Evolutionary conservation across 2,888 invertebrate genomes (phyloP).

Genomic region (Amaurobius ferox): DNA sequence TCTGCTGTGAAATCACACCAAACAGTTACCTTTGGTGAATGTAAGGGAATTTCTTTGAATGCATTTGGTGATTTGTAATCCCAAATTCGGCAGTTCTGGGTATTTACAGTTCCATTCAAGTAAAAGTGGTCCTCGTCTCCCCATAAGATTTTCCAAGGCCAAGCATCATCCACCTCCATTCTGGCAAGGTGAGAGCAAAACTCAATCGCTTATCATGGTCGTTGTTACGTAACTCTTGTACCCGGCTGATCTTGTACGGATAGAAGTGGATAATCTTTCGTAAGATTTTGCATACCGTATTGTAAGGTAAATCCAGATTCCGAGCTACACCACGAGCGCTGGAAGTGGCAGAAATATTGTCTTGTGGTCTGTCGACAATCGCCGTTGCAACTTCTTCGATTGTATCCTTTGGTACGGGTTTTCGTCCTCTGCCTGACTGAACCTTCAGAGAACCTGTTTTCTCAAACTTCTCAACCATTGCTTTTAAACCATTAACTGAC

Average conservation of each 20-base stretch:
- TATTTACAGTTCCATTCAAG: constrained; percentile 15
- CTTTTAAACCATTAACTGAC: too few species aligned
- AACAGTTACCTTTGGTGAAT: constrained; percentile 9
- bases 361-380: constrained; percentile 9
- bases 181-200: constrained; percentile 15
- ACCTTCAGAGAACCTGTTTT: too few species aligned
- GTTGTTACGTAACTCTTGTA: neutral
- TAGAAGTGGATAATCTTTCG: neutral
- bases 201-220: neutral
- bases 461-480: too few species aligned
- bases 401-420: constrained; percentile 11
- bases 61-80: neutral
- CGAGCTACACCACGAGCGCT: too few species aligned
- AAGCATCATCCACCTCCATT: neutral
- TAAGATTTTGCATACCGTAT: constrained; percentile 17
- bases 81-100: constrained; percentile 15
- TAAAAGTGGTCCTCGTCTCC: constrained; percentile 11
- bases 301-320: neutral
- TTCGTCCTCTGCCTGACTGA: neutral
- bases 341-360: neutral
- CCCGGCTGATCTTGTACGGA: constrained; percentile 18
- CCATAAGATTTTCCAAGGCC: neutral
- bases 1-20: constrained; percentile 15
- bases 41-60: neutral
- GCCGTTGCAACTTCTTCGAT: constrained; percentile 7